Conservation (phyloP, 2,797 vertebrate species). For the Nannoperca australis region DNA sequence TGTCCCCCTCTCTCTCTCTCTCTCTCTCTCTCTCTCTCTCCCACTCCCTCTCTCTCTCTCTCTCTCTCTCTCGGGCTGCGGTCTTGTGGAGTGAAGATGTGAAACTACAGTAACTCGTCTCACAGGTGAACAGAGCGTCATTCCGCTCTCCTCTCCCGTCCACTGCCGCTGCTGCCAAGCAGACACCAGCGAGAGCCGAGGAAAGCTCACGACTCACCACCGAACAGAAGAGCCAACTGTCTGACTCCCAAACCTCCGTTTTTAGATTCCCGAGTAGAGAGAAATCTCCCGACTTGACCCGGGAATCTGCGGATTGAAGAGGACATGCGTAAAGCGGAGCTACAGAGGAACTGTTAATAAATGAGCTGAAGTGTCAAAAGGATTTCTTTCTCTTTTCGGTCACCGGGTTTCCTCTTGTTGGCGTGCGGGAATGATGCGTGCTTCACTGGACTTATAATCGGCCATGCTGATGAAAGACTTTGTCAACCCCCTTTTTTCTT, state of each 20-base stretch:
- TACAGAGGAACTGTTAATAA: constrained; percentile 44
- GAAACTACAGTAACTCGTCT: constrained; percentile 44
- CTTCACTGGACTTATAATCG: constrained; percentile 53
- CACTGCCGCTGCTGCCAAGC: constrained; percentile 33
- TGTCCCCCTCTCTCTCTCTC: no score
- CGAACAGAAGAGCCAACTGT: constrained; percentile 34
- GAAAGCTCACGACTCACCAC: constrained; percentile 68
- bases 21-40: no score
- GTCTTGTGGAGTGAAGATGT: constrained; percentile 33
- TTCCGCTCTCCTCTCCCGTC: constrained; percentile 18
- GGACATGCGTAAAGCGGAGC: constrained; percentile 21
- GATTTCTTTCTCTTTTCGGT: constrained; percentile 35
- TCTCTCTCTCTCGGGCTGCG: constrained; percentile 6
- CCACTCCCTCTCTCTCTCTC: constrained; percentile 5
- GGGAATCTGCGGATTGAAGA: constrained; percentile 21
- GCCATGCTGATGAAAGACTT: constrained; percentile 55
- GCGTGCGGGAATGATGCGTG: constrained; percentile 34
- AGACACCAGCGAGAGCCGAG: constrained; percentile 26
- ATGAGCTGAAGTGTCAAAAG: constrained; percentile 55
- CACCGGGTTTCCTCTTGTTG: constrained; percentile 33
- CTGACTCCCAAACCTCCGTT: constrained; percentile 25
- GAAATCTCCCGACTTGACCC: constrained; percentile 12
- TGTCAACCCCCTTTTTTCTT: constrained; percentile 18
- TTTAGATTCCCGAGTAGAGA: background rate
- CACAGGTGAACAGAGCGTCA: constrained; percentile 50